phyloP scores from a whole-genome alignment of 2,797 vertebrate species.

The Clarias platycephalus region DNA sequence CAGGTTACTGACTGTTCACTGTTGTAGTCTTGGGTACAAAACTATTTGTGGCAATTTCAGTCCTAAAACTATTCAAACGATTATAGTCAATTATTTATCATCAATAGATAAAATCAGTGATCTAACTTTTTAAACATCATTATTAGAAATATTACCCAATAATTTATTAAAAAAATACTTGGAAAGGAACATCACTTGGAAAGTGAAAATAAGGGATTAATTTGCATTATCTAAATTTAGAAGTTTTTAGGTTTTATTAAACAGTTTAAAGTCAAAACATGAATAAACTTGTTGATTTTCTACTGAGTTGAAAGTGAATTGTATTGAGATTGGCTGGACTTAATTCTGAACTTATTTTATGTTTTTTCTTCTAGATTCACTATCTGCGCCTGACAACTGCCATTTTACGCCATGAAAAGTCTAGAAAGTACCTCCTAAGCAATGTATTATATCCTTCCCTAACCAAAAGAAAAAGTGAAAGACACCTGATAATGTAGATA shows the following conservation, averaged over 20 bases:
- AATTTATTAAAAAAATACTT: background rate
- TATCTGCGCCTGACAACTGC: conserved; percentile 92
- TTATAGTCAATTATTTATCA: background rate
- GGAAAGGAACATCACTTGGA: background rate
- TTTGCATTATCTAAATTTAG: background rate
- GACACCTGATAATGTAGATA: background rate
- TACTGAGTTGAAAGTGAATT: background rate
- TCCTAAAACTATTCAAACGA: too few relatives aligned
- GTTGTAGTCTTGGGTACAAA: too few relatives aligned
- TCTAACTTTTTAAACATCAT: background rate
- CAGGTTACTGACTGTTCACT: too few relatives aligned
- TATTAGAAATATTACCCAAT: background rate
- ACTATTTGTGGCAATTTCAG: too few relatives aligned
- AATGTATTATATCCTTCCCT: conserved; percentile 92
- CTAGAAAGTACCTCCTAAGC: conserved; percentile 92
- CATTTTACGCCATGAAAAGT: conserved; percentile 90
- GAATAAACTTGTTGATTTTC: background rate
- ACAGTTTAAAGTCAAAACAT: background rate
- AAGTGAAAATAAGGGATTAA: background rate
- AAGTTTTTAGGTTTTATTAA: background rate
- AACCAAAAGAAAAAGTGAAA: background rate
- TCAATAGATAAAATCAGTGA: background rate
- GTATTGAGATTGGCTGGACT: background rate
- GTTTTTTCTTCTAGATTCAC: conserved; percentile 82
- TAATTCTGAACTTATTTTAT: conserved; percentile 1